A percentile compares a stretch with the other conserved stretches of the same genome.
Conservation (phyloP, 1,140 invertebrate genomes). For the Branchinecta lindahli region DNA sequence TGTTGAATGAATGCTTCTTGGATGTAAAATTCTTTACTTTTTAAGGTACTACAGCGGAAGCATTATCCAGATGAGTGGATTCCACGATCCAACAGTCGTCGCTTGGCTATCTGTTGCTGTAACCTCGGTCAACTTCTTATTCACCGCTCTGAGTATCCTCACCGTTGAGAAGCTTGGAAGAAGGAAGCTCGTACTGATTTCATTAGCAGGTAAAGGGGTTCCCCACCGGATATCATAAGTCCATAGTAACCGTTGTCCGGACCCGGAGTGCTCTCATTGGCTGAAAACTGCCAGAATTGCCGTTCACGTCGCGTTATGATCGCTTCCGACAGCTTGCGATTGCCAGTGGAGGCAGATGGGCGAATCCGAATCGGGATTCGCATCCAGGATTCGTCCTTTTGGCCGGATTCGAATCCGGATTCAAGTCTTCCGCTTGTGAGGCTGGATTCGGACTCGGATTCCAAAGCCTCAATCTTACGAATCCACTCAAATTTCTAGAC, state of each 20-base stretch:
- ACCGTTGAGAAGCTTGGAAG: constrained; percentile 45
- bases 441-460: no score
- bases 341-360: no score
- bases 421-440: neutral
- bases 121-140: constrained; percentile 40
- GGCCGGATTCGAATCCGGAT: neutral
- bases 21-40: neutral
- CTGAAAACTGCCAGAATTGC: no score
- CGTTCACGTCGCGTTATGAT: no score
- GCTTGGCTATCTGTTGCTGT: constrained; percentile 45
- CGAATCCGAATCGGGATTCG: no score
- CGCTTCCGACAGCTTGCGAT: no score
- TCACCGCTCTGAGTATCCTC: constrained; percentile 41
- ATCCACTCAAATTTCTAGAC: no score
- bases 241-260: neutral
- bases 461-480: no score
- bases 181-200: constrained; percentile 37
- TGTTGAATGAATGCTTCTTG: no score
- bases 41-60: constrained; percentile 45
- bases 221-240: neutral
- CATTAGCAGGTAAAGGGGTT: constrained; percentile 33
- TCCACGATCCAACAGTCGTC: constrained; percentile 36
- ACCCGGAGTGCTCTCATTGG: no score
- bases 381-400: no score
- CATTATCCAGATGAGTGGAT: constrained; percentile 46